A percentile compares a stretch with the other conserved stretches of the same genome.
Conservation (phyloP, 92 coral and sea anemone genomes). For the Paramuricea clavata region DNA sequence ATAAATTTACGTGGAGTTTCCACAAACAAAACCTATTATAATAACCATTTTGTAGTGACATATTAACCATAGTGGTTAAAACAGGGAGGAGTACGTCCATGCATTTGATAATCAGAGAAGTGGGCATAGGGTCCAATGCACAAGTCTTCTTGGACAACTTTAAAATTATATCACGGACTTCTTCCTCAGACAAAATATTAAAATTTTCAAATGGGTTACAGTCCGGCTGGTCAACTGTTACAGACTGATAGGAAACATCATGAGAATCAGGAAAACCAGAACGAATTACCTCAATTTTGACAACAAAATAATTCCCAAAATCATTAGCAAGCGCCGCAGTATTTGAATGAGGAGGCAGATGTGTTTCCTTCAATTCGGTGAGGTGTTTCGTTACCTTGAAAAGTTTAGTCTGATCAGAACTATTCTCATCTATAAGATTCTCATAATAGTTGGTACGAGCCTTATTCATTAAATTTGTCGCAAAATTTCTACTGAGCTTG, state of each 20-base stretch:
- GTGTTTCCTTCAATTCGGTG: background rate
- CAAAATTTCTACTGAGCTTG: background rate
- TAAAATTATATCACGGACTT: too few species aligned
- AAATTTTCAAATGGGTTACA: background rate
- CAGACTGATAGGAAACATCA: slow-evolving; percentile 1
- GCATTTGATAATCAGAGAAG: too few species aligned
- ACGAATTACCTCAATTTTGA: background rate
- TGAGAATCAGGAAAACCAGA: background rate
- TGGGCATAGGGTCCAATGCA: too few species aligned
- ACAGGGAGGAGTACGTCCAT: too few species aligned
- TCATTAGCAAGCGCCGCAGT: background rate
- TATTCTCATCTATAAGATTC: background rate
- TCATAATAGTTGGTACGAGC: background rate
- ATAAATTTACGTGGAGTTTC: too few species aligned
- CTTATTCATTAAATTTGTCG: background rate
- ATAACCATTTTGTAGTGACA: too few species aligned
- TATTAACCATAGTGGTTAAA: too few species aligned
- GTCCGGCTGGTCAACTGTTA: background rate
- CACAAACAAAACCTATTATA: too few species aligned
- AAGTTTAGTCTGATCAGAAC: background rate
- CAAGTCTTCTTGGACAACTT: too few species aligned
- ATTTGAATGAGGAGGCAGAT: background rate
- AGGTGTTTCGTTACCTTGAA: background rate
- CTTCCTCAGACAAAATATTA: background rate
- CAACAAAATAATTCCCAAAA: background rate